Evolutionary conservation across 2,113 vertebrate species (phyloP).

Genomic region (Carassius gibelio): DNA sequence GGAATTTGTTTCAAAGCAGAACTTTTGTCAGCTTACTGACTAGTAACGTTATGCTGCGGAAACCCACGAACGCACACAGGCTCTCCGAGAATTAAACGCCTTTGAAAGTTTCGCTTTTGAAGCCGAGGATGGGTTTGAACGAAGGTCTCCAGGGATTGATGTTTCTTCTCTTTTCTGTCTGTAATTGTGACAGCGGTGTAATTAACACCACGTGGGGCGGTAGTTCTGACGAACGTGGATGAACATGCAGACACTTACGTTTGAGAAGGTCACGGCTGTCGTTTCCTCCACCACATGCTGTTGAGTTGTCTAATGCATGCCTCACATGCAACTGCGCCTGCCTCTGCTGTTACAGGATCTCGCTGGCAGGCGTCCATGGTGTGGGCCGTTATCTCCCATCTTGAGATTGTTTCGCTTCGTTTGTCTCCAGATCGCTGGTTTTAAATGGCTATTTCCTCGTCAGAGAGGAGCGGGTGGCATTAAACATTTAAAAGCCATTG

Average conservation of each 20-base stretch:
- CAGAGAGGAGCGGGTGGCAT: slow-evolving; percentile 51
- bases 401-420: slow-evolving; percentile 47
- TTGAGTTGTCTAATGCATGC: neutral
- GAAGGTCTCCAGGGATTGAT: neutral
- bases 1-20: slow-evolving; percentile 11
- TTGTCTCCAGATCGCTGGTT: slow-evolving; percentile 58
- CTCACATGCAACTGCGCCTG: slow-evolving; percentile 49
- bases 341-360: slow-evolving; percentile 52
- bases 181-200: slow-evolving; percentile 30
- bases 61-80: neutral
- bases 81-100: slow-evolving; percentile 19
- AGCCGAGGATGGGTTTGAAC: neutral
- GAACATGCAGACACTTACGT: slow-evolving; percentile 17
- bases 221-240: neutral
- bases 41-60: slow-evolving; percentile 9
- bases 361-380: slow-evolving; percentile 60
- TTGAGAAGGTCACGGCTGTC: slow-evolving; percentile 40
- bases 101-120: slow-evolving; percentile 14
- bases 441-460: slow-evolving; percentile 51
- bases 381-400: slow-evolving; percentile 54
- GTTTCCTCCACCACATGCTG: slow-evolving; percentile 33
- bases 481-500: slow-evolving; percentile 55
- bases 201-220: slow-evolving; percentile 4
- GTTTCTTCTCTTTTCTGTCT: slow-evolving; percentile 8
- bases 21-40: slow-evolving; percentile 28